Conservation (phyloP, 2,113 vertebrate species). For the Ophiodon elongatus region DNA sequence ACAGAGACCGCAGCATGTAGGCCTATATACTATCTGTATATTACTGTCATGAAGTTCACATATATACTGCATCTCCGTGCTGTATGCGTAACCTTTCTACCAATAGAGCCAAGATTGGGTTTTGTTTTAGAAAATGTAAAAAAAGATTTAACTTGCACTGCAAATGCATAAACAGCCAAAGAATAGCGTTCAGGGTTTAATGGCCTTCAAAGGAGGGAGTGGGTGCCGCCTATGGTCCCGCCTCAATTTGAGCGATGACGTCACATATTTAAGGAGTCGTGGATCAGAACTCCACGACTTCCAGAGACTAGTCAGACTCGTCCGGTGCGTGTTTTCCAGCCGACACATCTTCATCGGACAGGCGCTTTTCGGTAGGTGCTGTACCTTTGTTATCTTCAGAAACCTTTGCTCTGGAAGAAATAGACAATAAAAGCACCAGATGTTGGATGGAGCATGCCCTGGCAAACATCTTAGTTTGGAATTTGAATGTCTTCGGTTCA, state of each 20-base stretch:
- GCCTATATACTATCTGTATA: background rate
- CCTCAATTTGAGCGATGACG: conserved; percentile 52
- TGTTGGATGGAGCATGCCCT: background rate
- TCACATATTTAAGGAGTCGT: conserved; percentile 56
- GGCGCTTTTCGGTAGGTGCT: conserved; percentile 39
- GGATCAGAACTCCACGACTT: conserved; percentile 2
- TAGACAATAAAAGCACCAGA: background rate
- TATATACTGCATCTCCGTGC: background rate
- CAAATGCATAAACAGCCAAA: background rate
- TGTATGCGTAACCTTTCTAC: background rate
- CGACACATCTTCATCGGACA: background rate
- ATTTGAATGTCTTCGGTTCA: background rate
- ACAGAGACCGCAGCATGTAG: background rate
- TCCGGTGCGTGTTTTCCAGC: background rate
- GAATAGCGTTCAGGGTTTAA: background rate
- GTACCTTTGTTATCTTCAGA: background rate
- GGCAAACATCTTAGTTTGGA: background rate
- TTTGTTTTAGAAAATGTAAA: background rate
- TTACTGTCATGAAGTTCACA: background rate
- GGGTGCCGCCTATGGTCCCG: background rate
- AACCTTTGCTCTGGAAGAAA: background rate
- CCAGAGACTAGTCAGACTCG: background rate
- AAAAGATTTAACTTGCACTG: background rate
- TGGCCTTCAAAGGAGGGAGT: background rate
- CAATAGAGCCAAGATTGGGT: background rate